Base-by-base conservation (phyloP, 2,113 vertebrate genomes). In the Mohoua ochrocephala region DNA sequence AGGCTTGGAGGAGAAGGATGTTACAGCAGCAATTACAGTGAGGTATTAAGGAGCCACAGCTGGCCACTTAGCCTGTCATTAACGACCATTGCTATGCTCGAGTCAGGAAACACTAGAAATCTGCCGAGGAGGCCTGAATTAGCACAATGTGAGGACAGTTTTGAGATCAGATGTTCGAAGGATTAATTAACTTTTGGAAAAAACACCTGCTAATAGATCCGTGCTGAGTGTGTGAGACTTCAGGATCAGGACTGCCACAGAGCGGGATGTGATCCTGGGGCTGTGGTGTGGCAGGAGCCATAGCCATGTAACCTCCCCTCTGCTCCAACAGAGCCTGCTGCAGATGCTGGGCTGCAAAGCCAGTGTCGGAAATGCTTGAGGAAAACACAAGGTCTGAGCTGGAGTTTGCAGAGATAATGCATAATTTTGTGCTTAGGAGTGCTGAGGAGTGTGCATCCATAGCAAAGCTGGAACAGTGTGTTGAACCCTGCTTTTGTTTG, bases 1-100 rank as follows among this genome's bases (percentile, higher is more conserved):
- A 64, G 49, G 63, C n/a, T 27, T 53, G 54, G 69, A 92, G 64
- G 59, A 96, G 76, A 87, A 67, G 84, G 65, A 65, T 65, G 50
- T 67, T 35, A 54, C 59, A 57, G 71, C 52, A 91, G 68, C 64
- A 84, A 68, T 94, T 89, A 84, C 0, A n/a, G 1, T 39, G 56
- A 76, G 74, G 57, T 68, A 81, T 82, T 78, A 93, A 96, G 83
- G 91, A 96, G 92, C 45, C 95, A 84, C 95, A 97, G 92, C 88
- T 97, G 92, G 95, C 79, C 95, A 93, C 95, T 95, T 84, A 91
- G 83, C 73, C 93, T 84, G 45, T 88, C 80, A 75, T 94, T 96
- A 96, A 31, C 9, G 86, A 33, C 85, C 71, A 74, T 65, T 4
- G 12, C 93, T 63, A 21, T 67, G 57, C 68, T 87, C 0, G 0